phyloP scores from a whole-genome alignment of 2,888 invertebrate genomes.

The Leistus spinibarbis region DNA sequence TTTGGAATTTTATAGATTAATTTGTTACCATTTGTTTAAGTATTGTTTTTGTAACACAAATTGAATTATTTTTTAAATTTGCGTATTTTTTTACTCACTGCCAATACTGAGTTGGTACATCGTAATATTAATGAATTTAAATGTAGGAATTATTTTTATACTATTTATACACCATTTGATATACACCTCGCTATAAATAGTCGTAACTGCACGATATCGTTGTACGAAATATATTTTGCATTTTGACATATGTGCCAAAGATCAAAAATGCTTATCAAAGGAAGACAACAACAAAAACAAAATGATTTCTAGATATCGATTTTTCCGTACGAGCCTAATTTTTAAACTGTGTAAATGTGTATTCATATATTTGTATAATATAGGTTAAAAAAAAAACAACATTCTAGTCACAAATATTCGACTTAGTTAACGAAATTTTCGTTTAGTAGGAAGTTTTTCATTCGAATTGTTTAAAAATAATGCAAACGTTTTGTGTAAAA shows the following conservation, averaged over 20 bases:
- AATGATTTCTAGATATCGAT: neutral
- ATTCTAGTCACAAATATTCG: conserved; percentile 26
- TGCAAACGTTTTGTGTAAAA: too few species aligned
- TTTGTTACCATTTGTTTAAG: neutral
- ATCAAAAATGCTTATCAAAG: neutral
- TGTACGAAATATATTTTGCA: conserved; percentile 6
- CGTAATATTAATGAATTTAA: neutral
- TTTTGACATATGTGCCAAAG: conserved; percentile 29
- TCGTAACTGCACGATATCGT: conserved; percentile 13
- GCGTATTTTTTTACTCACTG: neutral
- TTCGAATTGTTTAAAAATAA: too few species aligned
- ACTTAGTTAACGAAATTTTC: conserved; percentile 8
- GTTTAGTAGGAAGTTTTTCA: neutral
- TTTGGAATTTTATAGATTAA: neutral
- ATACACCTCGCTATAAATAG: conserved; percentile 29
- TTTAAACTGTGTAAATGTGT: conserved; percentile 22
- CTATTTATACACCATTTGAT: conserved; percentile 28
- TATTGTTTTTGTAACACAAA: neutral
- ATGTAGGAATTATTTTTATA: conserved; percentile 29
- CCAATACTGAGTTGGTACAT: neutral
- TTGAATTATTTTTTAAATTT: neutral
- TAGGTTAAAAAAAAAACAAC: conserved; percentile 20
- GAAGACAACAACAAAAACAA: neutral
- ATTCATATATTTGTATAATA: conserved; percentile 16
- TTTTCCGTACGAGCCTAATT: conserved; percentile 15